A percentile compares a stretch with the other conserved stretches of the same genome.
These are phyloP conservation scores for Platorchestia sp. DNA, from an alignment of 1,140 invertebrate genomes.

Conservation along the genomic window DNA sequence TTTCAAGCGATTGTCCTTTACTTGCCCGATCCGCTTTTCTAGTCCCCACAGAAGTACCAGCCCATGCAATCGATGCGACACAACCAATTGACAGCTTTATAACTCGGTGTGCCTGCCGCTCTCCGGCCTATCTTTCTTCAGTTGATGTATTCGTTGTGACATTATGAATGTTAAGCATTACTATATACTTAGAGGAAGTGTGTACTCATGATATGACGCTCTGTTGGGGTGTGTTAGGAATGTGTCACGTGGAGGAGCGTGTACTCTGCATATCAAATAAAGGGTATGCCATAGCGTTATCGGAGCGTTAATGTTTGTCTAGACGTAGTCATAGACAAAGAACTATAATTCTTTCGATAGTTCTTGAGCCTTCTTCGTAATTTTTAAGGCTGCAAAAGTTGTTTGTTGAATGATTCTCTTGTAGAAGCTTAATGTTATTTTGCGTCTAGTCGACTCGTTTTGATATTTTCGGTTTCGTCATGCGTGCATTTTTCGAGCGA, in stretches of 20 bases:
- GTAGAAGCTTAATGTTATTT: background rate
- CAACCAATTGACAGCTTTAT: background rate
- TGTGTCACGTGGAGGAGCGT: background rate
- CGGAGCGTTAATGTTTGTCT: background rate
- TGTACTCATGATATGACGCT: background rate
- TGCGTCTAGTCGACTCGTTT: background rate
- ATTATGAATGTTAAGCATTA: conserved; percentile 20
- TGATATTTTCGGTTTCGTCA: background rate
- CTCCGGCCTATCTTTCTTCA: background rate
- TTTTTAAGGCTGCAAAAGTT: background rate
- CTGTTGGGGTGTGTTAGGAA: background rate
- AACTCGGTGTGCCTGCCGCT: background rate
- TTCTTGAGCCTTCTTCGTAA: conserved; percentile 46
- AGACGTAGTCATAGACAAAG: conserved; percentile 19
- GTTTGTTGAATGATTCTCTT: background rate
- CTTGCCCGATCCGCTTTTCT: background rate
- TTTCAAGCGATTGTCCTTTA: background rate
- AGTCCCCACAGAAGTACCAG: background rate
- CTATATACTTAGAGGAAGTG: background rate
- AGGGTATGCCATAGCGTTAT: background rate
- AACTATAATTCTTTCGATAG: conserved; percentile 32
- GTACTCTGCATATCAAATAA: conserved; percentile 22
- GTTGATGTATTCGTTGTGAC: conserved; percentile 16
- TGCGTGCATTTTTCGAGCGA: background rate
- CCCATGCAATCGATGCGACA: background rate